Base-by-base conservation (phyloP, 2,113 vertebrate genomes). In the Ursus arctos region DNA sequence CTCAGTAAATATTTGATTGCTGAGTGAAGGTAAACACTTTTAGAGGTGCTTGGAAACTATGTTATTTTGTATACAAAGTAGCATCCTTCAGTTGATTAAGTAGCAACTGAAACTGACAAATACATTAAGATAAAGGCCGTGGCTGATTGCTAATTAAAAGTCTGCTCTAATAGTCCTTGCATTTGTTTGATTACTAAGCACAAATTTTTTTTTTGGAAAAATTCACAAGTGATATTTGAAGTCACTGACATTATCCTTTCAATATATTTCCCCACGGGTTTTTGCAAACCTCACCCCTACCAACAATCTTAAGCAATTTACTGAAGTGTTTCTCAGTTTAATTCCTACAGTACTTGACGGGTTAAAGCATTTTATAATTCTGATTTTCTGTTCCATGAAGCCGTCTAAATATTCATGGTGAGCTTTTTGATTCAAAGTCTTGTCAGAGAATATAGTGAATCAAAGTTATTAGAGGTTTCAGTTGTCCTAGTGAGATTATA, bases 61-160 rank as follows among this genome's bases (percentile, higher is more conserved):
- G n/a, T 79, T 95, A 92, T 87, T 94, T 98, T 43, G 28, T 90
- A 80, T 69, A 84, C 31, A 89, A 95, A 95, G 74, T 36, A 93
- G 51, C 71, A 84, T 85, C 57, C 33, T 97, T 97, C 84, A 93
- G 16, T 21, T 97, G 87, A 82, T 82, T 79, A 31, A 96, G 69
- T 74, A 26, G 65, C 67, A 95, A 74, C 14, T 22, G 0, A 80
- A 94, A 97, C n/a, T 83, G 40, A 83, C 31, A 57, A 94, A 71
- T 13, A 65, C 53, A 84, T 83, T 16, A 71, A 94, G 16, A 94
- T 87, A 79, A 92, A 92, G 69, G 49, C 24, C 80, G 55, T 36
- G 31, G 24, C 43, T 94, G 79, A 96, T 72, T 81, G 57, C 76
- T 95, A 92, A 91, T 94, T 84, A 87, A 12, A 69, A 67, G 67